These are phyloP conservation scores for Okapia johnstoni DNA, from an alignment of 2,113 vertebrate genomes.

Conservation along the genomic window DNA sequence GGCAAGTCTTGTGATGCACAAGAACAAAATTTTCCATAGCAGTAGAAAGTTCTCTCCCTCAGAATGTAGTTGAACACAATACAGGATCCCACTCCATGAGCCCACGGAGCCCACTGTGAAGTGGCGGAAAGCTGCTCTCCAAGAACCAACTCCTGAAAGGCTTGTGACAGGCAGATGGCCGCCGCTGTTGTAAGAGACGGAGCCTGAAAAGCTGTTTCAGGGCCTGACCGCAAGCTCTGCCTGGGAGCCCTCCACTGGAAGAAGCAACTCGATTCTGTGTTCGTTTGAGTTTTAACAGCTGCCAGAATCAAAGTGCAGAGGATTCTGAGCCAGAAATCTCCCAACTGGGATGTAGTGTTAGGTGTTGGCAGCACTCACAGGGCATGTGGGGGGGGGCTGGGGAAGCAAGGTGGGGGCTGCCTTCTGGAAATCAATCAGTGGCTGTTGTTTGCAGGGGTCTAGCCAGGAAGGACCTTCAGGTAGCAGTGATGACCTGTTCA, in stretches of 20 bases:
- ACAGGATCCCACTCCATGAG: background rate
- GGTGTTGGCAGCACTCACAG: background rate
- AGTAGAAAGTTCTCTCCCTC: background rate
- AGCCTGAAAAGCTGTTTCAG: background rate
- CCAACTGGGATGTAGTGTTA: background rate
- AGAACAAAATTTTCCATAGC: background rate
- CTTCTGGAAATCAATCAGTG: background rate
- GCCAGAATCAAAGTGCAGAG: background rate
- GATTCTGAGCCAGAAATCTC: background rate
- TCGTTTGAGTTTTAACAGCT: background rate
- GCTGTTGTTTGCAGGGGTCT: background rate
- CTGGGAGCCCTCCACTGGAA: background rate
- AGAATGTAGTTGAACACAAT: background rate
- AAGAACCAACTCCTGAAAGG: background rate
- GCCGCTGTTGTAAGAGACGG: background rate
- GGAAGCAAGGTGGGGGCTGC: background rate
- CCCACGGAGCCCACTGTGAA: background rate
- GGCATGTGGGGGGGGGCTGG: accelerated
- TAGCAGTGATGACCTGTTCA: background rate
- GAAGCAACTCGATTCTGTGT: background rate
- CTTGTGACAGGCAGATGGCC: background rate
- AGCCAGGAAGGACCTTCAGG: background rate
- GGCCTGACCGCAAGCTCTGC: background rate
- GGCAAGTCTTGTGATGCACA: background rate
- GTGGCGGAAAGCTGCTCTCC: background rate